phyloP scores from a whole-genome alignment of 2,888 invertebrate genomes.

The Chouioia cunea region DNA sequence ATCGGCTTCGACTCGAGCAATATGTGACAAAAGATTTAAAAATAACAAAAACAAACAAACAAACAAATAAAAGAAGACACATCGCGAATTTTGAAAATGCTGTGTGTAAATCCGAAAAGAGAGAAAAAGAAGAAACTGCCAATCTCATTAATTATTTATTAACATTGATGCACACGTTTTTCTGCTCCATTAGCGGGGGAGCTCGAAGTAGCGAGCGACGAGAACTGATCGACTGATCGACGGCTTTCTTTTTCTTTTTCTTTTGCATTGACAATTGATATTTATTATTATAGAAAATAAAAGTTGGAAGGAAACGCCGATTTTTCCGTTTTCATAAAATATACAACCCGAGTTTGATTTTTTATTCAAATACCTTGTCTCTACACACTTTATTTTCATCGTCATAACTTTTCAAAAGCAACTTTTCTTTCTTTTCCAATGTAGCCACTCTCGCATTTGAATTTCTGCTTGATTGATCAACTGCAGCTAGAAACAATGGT shows the following conservation, averaged over 20 bases:
- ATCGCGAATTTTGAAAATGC: background rate
- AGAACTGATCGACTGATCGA: conserved; percentile 47
- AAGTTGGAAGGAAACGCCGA: conserved; percentile 46
- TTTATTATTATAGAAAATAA: conserved; percentile 47
- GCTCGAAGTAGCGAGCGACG: conserved; percentile 45
- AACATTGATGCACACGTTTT: conserved; percentile 46
- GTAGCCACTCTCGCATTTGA: background rate
- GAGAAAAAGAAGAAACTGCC: conserved; percentile 54
- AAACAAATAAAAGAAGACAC: too few relatives aligned
- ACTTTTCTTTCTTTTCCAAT: conserved; percentile 1
- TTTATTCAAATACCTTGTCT: conserved; percentile 42
- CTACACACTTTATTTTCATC: conserved; percentile 5
- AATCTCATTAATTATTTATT: conserved; percentile 58
- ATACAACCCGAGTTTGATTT: conserved; percentile 40
- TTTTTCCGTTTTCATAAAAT: conserved; percentile 48
- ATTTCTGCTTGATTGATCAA: background rate
- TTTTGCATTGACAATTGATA: conserved; percentile 47
- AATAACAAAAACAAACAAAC: background rate
- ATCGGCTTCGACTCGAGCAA: conserved; percentile 37
- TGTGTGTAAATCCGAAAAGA: conserved; percentile 13
- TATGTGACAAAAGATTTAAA: conserved; percentile 1
- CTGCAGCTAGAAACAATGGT: background rate
- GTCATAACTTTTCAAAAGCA: background rate
- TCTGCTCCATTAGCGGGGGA: conserved; percentile 43
- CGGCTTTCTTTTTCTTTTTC: conserved; percentile 46